Conservation (phyloP, 2,113 vertebrate genomes). For the Galeopterus variegatus region DNA sequence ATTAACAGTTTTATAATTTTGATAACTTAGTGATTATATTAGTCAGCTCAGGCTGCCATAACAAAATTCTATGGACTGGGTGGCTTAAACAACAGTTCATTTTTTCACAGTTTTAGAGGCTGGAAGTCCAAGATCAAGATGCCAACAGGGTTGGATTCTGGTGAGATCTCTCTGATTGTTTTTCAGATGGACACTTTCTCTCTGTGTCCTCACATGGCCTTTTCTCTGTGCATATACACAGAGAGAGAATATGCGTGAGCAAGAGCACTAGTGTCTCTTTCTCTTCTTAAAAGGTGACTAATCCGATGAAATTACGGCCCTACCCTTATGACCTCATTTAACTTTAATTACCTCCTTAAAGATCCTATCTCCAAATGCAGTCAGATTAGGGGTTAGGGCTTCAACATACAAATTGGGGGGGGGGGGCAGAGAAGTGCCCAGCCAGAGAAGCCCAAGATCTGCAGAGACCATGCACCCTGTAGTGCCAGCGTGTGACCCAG, state of each 20-base stretch:
- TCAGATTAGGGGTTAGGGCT: background rate
- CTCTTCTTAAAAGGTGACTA: background rate
- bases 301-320: background rate
- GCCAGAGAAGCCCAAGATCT: too few relatives aligned
- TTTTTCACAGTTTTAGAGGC: background rate
- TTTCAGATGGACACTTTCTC: fast-evolving
- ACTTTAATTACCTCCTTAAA: background rate
- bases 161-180: background rate
- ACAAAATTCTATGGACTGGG: background rate
- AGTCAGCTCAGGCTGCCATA: background rate
- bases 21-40: background rate
- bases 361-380: background rate
- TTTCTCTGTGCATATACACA: background rate
- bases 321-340: background rate
- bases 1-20: background rate
- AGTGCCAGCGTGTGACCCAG: too few relatives aligned
- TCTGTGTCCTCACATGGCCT: background rate
- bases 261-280: background rate
- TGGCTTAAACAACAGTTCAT: too few relatives aligned
- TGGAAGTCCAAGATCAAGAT: background rate
- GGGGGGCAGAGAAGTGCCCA: too few relatives aligned
- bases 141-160: background rate
- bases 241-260: background rate
- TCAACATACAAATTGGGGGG: background rate
- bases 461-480: too few relatives aligned